These are phyloP conservation scores for Macrotis lagotis DNA, from an alignment of 2,113 vertebrate species.

Conservation along the genomic window DNA sequence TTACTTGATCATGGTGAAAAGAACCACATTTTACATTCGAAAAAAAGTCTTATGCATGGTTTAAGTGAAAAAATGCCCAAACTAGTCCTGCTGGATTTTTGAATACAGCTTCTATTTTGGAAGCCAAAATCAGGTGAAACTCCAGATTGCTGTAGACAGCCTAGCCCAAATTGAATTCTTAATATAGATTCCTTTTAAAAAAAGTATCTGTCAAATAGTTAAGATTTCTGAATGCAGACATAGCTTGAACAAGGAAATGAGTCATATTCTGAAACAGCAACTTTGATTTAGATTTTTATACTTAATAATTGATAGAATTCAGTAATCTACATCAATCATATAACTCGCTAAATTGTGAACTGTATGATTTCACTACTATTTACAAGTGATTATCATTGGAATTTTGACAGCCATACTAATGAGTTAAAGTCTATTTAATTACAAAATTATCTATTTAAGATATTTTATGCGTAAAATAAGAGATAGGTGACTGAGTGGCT, in stretches of 20 bases:
- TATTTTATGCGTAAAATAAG: background rate
- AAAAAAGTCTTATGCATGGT: conserved; percentile 10
- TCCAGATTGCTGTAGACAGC: conserved; percentile 37
- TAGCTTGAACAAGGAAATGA: conserved; percentile 36
- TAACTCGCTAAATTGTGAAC: conserved; percentile 14
- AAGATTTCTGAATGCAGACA: conserved; percentile 45
- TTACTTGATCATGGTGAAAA: background rate
- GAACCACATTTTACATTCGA: background rate
- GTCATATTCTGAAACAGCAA: conserved; percentile 1
- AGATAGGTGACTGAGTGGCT: background rate
- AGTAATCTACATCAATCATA: background rate
- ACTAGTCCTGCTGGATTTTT: background rate
- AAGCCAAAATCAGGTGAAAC: conserved; percentile 41
- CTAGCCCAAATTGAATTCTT: conserved; percentile 42
- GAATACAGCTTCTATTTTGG: conserved; percentile 19
- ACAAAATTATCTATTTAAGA: background rate
- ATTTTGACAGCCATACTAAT: background rate
- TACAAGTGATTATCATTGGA: background rate
- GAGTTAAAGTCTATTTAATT: background rate
- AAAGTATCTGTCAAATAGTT: conserved; percentile 44
- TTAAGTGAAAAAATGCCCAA: conserved; percentile 18
- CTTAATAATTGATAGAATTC: conserved; percentile 13
- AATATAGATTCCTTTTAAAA: conserved; percentile 52
- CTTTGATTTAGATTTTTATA: conserved; percentile 37
- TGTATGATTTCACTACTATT: background rate